Percentiles rank a stretch among this genome's conserved stretches.
These are phyloP conservation scores for Hirtodrosophila alboralis DNA, from an alignment of 2,888 invertebrate genomes.

Conservation along the genomic window DNA sequence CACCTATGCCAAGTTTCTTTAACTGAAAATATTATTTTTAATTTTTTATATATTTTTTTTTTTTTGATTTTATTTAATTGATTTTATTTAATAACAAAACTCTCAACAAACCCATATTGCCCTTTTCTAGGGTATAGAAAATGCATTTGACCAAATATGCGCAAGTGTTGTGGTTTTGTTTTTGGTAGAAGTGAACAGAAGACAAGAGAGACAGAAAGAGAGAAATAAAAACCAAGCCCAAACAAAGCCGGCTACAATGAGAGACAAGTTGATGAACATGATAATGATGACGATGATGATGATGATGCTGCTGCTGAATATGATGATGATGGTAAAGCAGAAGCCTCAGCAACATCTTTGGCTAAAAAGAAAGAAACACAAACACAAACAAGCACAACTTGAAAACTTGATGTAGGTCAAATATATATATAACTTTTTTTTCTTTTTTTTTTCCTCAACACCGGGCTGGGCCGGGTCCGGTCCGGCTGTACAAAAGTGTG, in stretches of 20 bases:
- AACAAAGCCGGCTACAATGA: no score
- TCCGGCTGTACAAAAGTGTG: conserved; percentile 6
- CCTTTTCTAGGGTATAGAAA: conserved; percentile 16
- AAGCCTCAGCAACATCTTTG: conserved; percentile 56
- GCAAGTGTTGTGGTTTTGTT: conserved; percentile 74
- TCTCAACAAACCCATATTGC: no score
- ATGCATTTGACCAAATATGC: conserved; percentile 78
- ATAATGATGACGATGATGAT: conserved; percentile 19
- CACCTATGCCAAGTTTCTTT: no score
- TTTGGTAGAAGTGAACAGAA: conserved; percentile 25
- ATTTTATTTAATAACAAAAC: no score
- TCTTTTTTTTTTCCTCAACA: conserved; percentile 15
- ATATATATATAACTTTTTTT: conserved; percentile 54
- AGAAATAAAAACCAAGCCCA: no score
- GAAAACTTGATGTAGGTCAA: conserved; percentile 82
- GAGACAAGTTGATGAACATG: conserved; percentile 15
- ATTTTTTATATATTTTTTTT: no score
- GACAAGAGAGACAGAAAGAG: conserved; percentile 18
- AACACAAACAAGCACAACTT: conserved; percentile 69
- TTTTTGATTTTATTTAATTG: no score
- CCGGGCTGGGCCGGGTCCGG: conserved; percentile 40
- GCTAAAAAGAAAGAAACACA: conserved; percentile 51
- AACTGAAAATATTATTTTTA: no score
- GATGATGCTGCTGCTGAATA: conserved; percentile 24
- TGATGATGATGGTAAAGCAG: conserved; percentile 49